Percentiles rank a stretch among this genome's conserved stretches.
Conservation (phyloP, 2,113 vertebrate genomes). For the Oreochromis niloticus region DNA sequence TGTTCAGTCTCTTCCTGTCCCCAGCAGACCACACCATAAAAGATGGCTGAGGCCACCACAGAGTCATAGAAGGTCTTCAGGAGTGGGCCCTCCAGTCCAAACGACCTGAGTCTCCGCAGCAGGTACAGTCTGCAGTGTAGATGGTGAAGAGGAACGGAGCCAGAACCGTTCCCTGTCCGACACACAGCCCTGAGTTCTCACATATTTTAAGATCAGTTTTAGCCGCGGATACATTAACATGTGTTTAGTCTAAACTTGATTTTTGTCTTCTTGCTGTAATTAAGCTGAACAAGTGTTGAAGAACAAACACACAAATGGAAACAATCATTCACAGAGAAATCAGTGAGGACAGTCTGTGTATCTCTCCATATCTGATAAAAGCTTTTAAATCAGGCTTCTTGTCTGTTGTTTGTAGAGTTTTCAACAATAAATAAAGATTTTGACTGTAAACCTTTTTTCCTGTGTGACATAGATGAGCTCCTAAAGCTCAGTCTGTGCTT, state of each 20-base stretch:
- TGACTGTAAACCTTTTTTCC: not conserved
- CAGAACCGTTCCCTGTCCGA: no score
- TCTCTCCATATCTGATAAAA: not conserved
- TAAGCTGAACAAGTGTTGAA: fast-evolving
- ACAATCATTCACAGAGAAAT: not conserved
- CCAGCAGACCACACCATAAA: no score
- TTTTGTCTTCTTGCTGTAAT: not conserved
- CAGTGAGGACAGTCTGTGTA: not conserved
- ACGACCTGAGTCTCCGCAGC: no score
- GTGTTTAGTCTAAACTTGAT: not conserved
- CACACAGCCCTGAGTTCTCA: no score
- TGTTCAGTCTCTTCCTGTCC: no score
- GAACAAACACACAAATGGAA: not conserved
- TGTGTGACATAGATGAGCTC: not conserved
- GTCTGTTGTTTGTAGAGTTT: fast-evolving
- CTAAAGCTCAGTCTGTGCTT: not conserved
- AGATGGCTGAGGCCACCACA: no score
- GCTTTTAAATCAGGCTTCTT: fast-evolving
- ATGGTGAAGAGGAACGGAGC: no score
- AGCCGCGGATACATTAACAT: no score
- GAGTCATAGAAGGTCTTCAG: no score
- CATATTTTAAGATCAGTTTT: no score
- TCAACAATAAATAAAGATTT: not conserved
- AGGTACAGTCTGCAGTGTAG: no score
- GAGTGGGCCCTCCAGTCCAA: no score